Percentiles rank a stretch among this genome's conserved stretches.
phyloP scores from a whole-genome alignment of 1,140 invertebrate species.

The Brachionus angularis region DNA sequence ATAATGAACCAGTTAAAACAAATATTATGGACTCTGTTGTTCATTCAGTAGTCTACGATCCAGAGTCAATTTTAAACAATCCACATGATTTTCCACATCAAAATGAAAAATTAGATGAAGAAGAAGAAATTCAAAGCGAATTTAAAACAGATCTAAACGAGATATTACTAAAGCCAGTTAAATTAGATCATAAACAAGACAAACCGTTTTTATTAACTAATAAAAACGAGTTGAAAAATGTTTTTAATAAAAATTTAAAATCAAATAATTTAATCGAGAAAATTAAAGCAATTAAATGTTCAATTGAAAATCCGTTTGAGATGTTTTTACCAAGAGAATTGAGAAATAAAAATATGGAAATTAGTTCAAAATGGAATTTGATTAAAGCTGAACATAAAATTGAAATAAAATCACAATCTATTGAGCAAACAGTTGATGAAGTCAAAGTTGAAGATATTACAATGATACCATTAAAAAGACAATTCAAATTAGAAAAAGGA shows the following conservation, averaged over 20 bases:
- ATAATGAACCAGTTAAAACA: neutral
- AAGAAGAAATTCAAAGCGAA: neutral
- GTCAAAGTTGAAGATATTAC: neutral
- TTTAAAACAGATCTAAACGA: neutral
- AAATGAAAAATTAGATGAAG: neutral
- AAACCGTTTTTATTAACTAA: neutral
- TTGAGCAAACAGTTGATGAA: neutral
- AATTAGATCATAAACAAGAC: neutral
- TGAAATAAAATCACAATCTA: neutral
- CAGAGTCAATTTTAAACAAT: slow-evolving; percentile 31
- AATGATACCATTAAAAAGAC: slow-evolving; percentile 33
- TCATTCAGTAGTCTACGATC: slow-evolving; percentile 25
- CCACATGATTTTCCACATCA: slow-evolving; percentile 39
- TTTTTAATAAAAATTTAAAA: neutral
- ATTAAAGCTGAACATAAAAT: neutral
- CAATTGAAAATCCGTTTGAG: neutral
- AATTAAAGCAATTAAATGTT: neutral
- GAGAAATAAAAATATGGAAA: neutral
- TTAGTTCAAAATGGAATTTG: slow-evolving; percentile 25
- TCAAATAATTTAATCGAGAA: neutral
- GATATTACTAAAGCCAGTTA: neutral
- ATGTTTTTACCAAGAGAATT: neutral
- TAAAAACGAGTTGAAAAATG: neutral
- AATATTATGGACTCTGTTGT: neutral
- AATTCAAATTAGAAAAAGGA: slow-evolving; percentile 28